A percentile compares a stretch with the other conserved stretches of the same genome.
Conservation (phyloP, 2,888 invertebrate species). For the Antheraea yamamai region DNA sequence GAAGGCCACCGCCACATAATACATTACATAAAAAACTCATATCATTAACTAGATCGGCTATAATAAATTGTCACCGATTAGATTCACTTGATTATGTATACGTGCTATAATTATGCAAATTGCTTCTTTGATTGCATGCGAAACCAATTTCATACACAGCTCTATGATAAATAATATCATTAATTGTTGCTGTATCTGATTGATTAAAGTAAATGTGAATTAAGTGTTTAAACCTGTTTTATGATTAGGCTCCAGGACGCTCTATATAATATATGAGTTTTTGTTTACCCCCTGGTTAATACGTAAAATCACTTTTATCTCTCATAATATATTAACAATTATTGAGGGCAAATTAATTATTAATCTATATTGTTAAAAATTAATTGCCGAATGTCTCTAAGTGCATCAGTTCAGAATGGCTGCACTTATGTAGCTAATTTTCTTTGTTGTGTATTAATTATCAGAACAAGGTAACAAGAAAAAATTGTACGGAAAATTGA, state of each 20-base stretch:
- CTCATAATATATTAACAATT: no score
- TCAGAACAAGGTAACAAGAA: no score
- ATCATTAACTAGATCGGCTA: background rate
- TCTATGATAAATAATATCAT: constrained; percentile 48
- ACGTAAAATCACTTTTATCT: no score
- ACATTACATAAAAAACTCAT: background rate
- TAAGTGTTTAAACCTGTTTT: background rate
- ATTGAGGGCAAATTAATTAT: no score
- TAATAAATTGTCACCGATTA: constrained; percentile 68
- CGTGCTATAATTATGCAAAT: constrained; percentile 63
- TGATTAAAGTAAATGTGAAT: background rate
- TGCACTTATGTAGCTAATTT: no score
- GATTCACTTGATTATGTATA: constrained; percentile 55
- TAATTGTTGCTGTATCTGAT: constrained; percentile 38
- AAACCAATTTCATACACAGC: constrained; percentile 50
- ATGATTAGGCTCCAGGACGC: background rate
- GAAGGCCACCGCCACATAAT: background rate
- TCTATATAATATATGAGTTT: background rate
- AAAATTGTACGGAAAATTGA: no score
- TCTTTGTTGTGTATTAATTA: no score
- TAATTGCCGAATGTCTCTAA: no score
- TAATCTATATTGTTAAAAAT: no score
- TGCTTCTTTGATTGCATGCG: constrained; percentile 57
- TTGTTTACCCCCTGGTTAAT: no score
- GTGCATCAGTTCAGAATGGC: no score